These are phyloP conservation scores for Nemopilema nomurai DNA, from an alignment of 30 jellyfish, hydroid and myxozoan genomes.

Conservation along the genomic window DNA sequence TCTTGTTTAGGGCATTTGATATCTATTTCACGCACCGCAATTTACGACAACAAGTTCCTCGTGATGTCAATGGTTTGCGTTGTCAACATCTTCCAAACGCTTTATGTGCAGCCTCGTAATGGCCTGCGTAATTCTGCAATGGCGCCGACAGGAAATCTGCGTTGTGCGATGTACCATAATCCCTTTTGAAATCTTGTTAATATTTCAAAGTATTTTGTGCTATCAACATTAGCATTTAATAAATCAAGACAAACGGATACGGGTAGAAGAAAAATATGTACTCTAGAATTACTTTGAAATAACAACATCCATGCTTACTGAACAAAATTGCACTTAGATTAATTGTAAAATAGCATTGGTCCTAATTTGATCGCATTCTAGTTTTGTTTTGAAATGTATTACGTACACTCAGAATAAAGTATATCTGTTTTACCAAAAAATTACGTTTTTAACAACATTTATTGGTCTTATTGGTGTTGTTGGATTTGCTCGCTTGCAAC, in stretches of 20 bases:
- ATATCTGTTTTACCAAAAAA: not conserved
- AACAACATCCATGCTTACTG: too few relatives aligned
- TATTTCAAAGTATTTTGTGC: not conserved
- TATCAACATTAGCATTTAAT: not conserved
- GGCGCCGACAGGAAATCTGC: slow-evolving; percentile 33
- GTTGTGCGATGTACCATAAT: not conserved
- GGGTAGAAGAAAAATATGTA: not conserved
- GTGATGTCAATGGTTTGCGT: slow-evolving; percentile 1
- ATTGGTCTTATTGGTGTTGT: not conserved
- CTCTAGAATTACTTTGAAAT: too few relatives aligned
- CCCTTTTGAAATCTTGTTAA: not conserved
- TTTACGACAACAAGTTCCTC: not conserved
- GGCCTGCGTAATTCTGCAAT: slow-evolving; percentile 3
- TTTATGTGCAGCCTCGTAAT: not conserved
- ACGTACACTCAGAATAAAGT: too few relatives aligned
- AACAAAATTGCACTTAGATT: too few relatives aligned
- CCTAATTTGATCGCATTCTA: too few relatives aligned
- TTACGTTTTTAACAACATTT: not conserved
- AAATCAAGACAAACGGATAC: not conserved
- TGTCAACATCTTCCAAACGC: not conserved
- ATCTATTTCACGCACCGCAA: slow-evolving; percentile 1
- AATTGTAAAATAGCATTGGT: too few relatives aligned
- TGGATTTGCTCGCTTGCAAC: not conserved
- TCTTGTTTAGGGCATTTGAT: slow-evolving; percentile 1
- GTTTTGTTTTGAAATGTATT: too few relatives aligned